Base-by-base conservation (phyloP, 2,113 vertebrate species). In the Tupaia tana region DNA sequence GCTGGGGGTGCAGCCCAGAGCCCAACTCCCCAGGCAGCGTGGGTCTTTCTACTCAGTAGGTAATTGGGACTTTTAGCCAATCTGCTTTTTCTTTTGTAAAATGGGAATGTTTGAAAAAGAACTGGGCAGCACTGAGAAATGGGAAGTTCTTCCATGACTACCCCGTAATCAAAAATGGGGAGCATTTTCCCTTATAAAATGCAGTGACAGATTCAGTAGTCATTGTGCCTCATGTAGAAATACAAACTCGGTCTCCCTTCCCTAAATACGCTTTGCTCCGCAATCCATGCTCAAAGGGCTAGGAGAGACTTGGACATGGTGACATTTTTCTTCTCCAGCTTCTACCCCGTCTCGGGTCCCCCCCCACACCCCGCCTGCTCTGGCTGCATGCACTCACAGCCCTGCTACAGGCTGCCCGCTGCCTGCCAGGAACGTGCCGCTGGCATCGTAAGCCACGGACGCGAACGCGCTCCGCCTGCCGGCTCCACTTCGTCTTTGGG, bases 341-440 rank as follows among this genome's bases (percentile, higher is more conserved):
- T 66, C 1, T 25, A 43, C 74, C 15, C 2, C 3, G 63, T 25
- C 31, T 56, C 63, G 25, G 14, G 6, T 5, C 25, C 58, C 29
- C 58, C 54, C 0, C 67, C 29, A 5, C 27, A 14, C 27, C 67
- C 27, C n/a, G 67, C 63, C 63, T 15, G 11, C 27, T 10, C 9
- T 18, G 12, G 54, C 29, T 22, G 63, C 63, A 29, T 56, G 31
- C 22, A 4, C 29, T 20, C 34, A 2, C 13, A 2, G 13, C 67
- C 9, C 0, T 7, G 13, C 63, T 59, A 56, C 31, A 83, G 61
- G 74, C 12, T 43, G 43, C 19, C 14, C 0, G 29, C 18, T 7
- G 34, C 29, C 9, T 0, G 9, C 70, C 6, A 8, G 67, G 20
- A 2, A 0, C 4, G 25, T 52, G 16, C 4, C 1, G 0, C 29